These are phyloP conservation scores for Drosophila mayaguana DNA, from an alignment of 2,888 invertebrate species.

Conservation along the genomic window DNA sequence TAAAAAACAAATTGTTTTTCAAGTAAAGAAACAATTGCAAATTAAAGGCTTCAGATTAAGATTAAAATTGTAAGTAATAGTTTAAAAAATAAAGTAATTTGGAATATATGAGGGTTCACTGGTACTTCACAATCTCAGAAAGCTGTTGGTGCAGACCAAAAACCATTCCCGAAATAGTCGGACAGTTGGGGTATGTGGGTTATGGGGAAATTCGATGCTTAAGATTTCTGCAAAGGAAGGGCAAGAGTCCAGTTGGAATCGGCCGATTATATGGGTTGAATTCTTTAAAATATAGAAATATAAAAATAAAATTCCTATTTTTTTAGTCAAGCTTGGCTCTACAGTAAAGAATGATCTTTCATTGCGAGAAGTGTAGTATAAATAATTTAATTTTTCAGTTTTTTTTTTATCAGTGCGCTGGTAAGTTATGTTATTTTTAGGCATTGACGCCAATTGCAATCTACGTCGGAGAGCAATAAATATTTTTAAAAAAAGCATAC, in stretches of 20 bases:
- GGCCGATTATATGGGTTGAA: no score
- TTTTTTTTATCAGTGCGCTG: slow-evolving; percentile 38
- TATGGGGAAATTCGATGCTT: background rate
- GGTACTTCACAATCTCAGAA: background rate
- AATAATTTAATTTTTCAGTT: background rate
- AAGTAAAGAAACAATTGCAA: background rate
- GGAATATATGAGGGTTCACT: background rate
- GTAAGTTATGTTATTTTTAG: slow-evolving; percentile 28
- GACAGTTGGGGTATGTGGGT: background rate
- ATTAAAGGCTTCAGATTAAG: background rate
- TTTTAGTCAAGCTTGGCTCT: background rate
- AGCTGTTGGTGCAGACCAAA: background rate
- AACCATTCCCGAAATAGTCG: no score
- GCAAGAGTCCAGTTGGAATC: no score
- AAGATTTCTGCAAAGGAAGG: background rate
- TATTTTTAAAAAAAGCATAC: slow-evolving; percentile 11
- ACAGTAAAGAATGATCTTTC: background rate
- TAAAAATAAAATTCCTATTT: no score
- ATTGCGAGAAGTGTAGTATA: background rate
- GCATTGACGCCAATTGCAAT: slow-evolving; percentile 51
- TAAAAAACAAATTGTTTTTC: background rate
- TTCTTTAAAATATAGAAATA: no score
- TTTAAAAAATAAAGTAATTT: no score
- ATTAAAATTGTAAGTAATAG: no score
- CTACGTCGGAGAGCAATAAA: slow-evolving; percentile 36